These are phyloP conservation scores for Asbolus verrucosus DNA, from an alignment of 1,140 invertebrate species.

Conservation along the genomic window DNA sequence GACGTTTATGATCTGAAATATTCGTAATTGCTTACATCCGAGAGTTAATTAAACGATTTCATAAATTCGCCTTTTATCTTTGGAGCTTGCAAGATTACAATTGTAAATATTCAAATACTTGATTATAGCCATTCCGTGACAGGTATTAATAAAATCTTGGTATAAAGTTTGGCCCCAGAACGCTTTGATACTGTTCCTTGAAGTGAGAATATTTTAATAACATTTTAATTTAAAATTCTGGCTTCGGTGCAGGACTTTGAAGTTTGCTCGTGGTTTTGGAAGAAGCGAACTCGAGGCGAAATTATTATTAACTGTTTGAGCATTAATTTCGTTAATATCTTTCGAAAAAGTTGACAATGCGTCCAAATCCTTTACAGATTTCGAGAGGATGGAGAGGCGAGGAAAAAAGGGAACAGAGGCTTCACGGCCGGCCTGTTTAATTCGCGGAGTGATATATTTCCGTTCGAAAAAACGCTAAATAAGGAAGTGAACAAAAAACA, in stretches of 20 bases:
- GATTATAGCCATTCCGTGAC: background rate
- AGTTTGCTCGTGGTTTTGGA: background rate
- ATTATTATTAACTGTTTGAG: background rate
- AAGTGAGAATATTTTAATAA: slow-evolving; percentile 12
- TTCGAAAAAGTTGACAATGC: background rate
- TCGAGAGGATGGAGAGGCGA: background rate
- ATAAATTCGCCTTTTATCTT: too few relatives aligned
- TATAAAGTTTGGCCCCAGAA: background rate
- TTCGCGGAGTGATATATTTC: slow-evolving; percentile 54
- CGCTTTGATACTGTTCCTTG: background rate
- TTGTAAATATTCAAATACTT: background rate
- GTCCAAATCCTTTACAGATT: slow-evolving; percentile 5
- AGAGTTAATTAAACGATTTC: too few relatives aligned
- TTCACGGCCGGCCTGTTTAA: slow-evolving; percentile 41
- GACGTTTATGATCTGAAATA: too few relatives aligned
- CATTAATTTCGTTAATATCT: background rate
- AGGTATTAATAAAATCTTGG: background rate
- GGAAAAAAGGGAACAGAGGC: background rate
- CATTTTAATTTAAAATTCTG: background rate
- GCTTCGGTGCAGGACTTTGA: too few relatives aligned
- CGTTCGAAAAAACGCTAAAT: slow-evolving; percentile 43
- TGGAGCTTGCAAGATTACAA: too few relatives aligned
- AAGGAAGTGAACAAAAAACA: background rate
- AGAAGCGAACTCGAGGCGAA: background rate
- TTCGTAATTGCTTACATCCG: too few relatives aligned